Base-by-base conservation (phyloP, 1,140 invertebrate genomes). In the Maconellicoccus hirsutus region DNA sequence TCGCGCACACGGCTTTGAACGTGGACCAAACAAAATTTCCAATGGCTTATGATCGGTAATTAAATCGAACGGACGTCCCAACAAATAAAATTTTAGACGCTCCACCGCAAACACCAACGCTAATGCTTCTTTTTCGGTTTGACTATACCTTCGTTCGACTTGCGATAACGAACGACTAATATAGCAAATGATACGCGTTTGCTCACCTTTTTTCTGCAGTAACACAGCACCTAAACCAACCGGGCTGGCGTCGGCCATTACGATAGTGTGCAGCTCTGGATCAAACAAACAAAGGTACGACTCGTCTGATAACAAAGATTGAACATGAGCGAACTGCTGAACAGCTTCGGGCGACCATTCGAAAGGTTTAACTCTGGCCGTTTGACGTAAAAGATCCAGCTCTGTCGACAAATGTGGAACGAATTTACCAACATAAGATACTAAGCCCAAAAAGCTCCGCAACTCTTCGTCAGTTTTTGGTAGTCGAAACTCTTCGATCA, bases 81-180 rank as follows among this genome's bases (percentile, higher is more conserved):
- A 59, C 16, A 72, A 21, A 52, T 70, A 72, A 79, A 70, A 59
- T 79, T 76, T 75, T 77, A 82, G 74, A 80, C 73, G 78, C 77
- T 75, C 29, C 78, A 70, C 21, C 74, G 21, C 78, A 3, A 74
- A 80, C 14, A 81, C 70, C 14, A 83, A 76, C 6, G 78, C 77
- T 76, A 80, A 76, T 70, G 66, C 80, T 76, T 84, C 81, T 70
- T 79, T 79, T 59, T 84, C 81, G 22, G 79, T 77, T 71, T 81
- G 77, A 22, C 75, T 38, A 72, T 82, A 82, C 52, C 79, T 79
- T 71, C 42, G 21, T 63, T 72, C 71, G 1, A 27, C 27, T 1
- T 61, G 10, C 4, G 52, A 74, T 71, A 21, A 74, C 52, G 6
- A 42, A 1, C 70, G 75, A 76, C 39, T 76, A 77, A 1, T 75